Conservation (phyloP, 2,113 vertebrate genomes). For the Calidris pygmaea region DNA sequence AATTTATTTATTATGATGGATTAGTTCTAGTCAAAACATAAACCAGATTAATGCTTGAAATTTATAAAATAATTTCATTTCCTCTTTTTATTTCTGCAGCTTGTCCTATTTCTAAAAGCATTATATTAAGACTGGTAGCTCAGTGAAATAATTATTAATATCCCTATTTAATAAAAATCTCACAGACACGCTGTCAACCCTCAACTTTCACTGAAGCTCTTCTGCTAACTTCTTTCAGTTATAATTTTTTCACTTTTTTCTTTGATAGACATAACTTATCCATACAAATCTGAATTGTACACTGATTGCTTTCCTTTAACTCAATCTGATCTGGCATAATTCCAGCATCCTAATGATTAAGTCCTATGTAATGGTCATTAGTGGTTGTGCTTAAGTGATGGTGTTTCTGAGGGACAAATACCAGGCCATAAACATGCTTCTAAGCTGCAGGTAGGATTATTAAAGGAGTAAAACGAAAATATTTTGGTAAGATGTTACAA, state of each 20-base stretch:
- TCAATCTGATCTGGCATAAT: not conserved
- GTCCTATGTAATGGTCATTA: not conserved
- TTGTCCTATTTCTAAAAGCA: not conserved
- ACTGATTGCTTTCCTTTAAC: not conserved
- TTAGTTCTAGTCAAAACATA: not conserved
- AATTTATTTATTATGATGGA: not conserved
- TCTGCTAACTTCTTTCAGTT: not conserved
- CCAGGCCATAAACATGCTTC: not conserved
- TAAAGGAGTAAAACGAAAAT: not conserved
- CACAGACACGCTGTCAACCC: not conserved
- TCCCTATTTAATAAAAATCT: not conserved
- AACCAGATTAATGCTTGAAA: not conserved
- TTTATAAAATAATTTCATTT: not conserved
- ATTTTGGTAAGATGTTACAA: not conserved
- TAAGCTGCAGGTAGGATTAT: not conserved
- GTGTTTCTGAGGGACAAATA: not conserved
- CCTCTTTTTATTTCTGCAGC: not conserved
- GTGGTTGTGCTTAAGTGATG: not conserved
- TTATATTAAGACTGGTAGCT: not conserved
- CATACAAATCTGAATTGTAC: not conserved
- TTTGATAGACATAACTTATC: not conserved
- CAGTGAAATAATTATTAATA: not conserved
- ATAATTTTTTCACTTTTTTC: not conserved
- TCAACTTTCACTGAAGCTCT: not conserved
- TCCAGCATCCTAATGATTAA: not conserved